A percentile compares a stretch with the other conserved stretches of the same genome.
These are phyloP conservation scores for Philypnodon macrostomus DNA, from an alignment of 2,797 vertebrate species.

Conservation along the genomic window DNA sequence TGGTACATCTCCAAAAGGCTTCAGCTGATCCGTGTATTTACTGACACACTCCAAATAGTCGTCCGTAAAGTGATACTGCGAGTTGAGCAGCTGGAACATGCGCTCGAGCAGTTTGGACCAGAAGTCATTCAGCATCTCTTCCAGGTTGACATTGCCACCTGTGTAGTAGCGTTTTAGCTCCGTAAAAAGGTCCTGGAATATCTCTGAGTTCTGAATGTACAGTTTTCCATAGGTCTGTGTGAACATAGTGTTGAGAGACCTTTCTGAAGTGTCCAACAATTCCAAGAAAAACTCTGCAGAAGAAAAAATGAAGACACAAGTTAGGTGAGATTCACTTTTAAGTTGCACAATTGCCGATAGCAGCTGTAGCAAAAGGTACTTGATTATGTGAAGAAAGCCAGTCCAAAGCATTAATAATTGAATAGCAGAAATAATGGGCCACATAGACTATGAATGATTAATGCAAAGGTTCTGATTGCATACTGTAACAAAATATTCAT, in stretches of 20 bases:
- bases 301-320: constrained; percentile 22
- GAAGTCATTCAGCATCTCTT: constrained; percentile 97
- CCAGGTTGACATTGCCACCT: constrained; percentile 91
- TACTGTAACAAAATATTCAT: constrained; percentile 73
- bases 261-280: constrained; percentile 92
- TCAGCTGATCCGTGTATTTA: constrained; percentile 94
- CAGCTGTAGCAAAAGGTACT: constrained; percentile 42
- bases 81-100: constrained; percentile 96
- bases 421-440: constrained; percentile 70
- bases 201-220: constrained; percentile 93
- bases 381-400: constrained; percentile 61
- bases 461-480: constrained; percentile 74
- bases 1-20: constrained; percentile 92
- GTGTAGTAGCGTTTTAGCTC: constrained; percentile 95
- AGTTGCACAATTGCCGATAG: constrained; percentile 24
- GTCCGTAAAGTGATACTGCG: constrained; percentile 92
- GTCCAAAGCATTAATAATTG: constrained; percentile 70
- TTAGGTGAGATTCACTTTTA: constrained; percentile 28
- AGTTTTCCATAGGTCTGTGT: constrained; percentile 89
- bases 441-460: constrained; percentile 74
- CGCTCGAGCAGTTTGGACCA: constrained; percentile 92
- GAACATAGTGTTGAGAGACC: constrained; percentile 92
- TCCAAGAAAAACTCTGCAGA: constrained; percentile 91
- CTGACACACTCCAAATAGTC: constrained; percentile 96
- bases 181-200: constrained; percentile 94